Evolutionary conservation across 2,888 invertebrate genomes (phyloP).

Genomic region (Balanococcus diminutus): DNA sequence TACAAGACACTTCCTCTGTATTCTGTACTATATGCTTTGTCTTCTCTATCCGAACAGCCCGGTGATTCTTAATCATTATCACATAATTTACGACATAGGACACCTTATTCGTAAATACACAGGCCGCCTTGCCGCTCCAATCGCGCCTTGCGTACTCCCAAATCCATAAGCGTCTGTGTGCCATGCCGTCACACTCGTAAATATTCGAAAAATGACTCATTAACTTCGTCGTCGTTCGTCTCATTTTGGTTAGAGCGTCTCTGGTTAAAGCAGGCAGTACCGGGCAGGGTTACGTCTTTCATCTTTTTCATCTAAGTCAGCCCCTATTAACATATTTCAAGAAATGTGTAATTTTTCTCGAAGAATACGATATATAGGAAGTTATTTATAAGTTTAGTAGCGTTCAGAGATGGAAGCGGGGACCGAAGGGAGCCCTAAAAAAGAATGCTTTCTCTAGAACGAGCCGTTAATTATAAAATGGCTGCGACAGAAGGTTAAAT

Average conservation of each 20-base stretch:
- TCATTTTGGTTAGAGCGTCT: neutral
- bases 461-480: slow-evolving; percentile 36
- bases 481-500: neutral
- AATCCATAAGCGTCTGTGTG: neutral
- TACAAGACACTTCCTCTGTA: neutral
- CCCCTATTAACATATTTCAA: slow-evolving; percentile 41
- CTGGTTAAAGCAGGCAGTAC: neutral
- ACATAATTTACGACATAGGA: slow-evolving; percentile 53
- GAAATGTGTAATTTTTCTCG: slow-evolving; percentile 43
- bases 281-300: slow-evolving; percentile 9
- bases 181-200: slow-evolving; percentile 22
- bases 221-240: slow-evolving; percentile 34
- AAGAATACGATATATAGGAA: neutral
- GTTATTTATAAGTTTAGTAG: slow-evolving; percentile 29
- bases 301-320: slow-evolving; percentile 37
- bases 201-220: slow-evolving; percentile 53
- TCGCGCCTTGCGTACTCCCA: neutral
- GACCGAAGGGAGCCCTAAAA: neutral
- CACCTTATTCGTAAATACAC: slow-evolving; percentile 44
- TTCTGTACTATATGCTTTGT: neutral
- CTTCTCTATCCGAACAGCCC: neutral
- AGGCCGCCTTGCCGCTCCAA: neutral
- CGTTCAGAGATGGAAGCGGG: neutral
- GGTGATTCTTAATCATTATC: slow-evolving; percentile 52
- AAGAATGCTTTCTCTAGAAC: neutral